Evolutionary conservation across 2,888 invertebrate species (phyloP).

Genomic region (Lycocerus yunnanus): DNA sequence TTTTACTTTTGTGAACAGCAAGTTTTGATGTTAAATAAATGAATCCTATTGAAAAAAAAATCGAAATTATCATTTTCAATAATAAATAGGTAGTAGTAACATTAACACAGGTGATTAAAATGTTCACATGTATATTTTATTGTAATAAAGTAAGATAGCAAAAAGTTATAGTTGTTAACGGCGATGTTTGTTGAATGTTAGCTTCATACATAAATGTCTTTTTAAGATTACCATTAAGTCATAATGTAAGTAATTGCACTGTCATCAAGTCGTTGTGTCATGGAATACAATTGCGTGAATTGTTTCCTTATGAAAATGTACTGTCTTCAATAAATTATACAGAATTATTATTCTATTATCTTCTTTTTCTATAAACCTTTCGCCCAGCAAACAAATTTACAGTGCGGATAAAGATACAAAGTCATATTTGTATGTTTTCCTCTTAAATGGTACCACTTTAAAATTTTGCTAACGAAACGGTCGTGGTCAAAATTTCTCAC

Average conservation of each 20-base stretch:
- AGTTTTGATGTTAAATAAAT: not conserved
- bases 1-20: not conserved
- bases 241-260: constrained; percentile 41
- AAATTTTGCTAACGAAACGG: too few species aligned
- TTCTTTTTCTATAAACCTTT: not conserved
- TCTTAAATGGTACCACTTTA: too few species aligned
- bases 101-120: constrained; percentile 13
- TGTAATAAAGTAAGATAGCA: constrained; percentile 18
- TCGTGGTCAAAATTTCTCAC: too few species aligned
- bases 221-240: constrained; percentile 36
- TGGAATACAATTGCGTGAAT: constrained; percentile 22
- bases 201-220: constrained; percentile 36
- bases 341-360: not conserved
- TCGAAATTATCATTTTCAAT: not conserved
- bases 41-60: not conserved
- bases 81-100: not conserved
- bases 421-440: too few species aligned
- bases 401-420: too few species aligned
- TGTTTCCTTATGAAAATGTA: constrained; percentile 4
- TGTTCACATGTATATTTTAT: constrained; percentile 23
- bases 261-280: constrained; percentile 29
- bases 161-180: constrained; percentile 21
- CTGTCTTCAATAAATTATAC: constrained; percentile 1
- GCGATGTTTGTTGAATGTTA: constrained; percentile 33
- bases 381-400: too few species aligned